Conservation (phyloP, 1,140 invertebrate genomes). For the Drosophila ohnishii region DNA sequence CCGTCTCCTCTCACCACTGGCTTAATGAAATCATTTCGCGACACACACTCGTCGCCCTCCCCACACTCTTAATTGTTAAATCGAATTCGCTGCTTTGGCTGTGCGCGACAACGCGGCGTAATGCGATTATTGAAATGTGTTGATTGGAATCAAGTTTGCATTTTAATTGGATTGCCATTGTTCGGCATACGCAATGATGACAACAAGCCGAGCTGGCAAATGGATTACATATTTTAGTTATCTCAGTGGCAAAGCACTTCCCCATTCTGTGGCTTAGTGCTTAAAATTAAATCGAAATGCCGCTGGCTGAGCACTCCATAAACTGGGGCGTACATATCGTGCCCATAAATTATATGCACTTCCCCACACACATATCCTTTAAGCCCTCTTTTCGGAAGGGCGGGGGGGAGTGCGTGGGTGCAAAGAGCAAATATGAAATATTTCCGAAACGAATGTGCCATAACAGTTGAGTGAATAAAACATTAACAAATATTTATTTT, state of each 20-base stretch:
- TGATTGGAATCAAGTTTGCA: slow-evolving; percentile 70
- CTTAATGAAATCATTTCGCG: slow-evolving; percentile 64
- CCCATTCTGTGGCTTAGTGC: neutral
- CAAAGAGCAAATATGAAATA: slow-evolving; percentile 55
- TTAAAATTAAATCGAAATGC: slow-evolving; percentile 18
- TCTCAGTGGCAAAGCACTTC: neutral
- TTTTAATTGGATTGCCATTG: slow-evolving; percentile 65
- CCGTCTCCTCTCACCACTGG: neutral
- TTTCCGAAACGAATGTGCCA: slow-evolving; percentile 52
- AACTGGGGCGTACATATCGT: slow-evolving; percentile 1
- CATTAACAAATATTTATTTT: slow-evolving; percentile 62
- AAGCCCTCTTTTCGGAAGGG: slow-evolving; percentile 3
- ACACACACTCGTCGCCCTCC: slow-evolving; percentile 15
- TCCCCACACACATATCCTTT: slow-evolving; percentile 25
- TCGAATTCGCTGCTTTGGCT: slow-evolving; percentile 48
- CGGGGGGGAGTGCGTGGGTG: neutral
- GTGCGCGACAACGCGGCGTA: slow-evolving; percentile 50
- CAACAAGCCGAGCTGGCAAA: slow-evolving; percentile 9
- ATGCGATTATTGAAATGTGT: slow-evolving; percentile 71
- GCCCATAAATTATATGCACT: slow-evolving; percentile 38
- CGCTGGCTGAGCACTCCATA: slow-evolving; percentile 21
- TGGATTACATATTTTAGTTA: slow-evolving; percentile 42
- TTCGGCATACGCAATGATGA: slow-evolving; percentile 13
- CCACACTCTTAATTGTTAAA: slow-evolving; percentile 60
- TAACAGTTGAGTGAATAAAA: slow-evolving; percentile 60